Conservation (phyloP, 92 coral and sea anemone species). For the Hydrozoanthus gracilis region DNA sequence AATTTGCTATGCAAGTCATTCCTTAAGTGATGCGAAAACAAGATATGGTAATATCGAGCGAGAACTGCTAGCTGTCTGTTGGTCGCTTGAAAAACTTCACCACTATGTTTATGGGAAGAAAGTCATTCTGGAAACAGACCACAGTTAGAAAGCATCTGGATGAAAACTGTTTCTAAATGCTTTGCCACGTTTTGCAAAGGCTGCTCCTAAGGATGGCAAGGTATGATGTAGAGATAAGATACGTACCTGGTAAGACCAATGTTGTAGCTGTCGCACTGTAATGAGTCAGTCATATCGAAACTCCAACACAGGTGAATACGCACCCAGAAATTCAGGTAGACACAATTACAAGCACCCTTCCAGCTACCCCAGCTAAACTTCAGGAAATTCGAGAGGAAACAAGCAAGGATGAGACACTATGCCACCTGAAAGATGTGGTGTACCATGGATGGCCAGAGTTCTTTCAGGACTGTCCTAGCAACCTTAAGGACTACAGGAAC, state of each 20-base stretch:
- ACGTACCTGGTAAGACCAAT: slow-evolving; percentile 57
- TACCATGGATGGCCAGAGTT: slow-evolving; percentile 69
- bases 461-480: slow-evolving; percentile 44
- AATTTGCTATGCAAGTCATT: slow-evolving; percentile 61
- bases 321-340: slow-evolving; percentile 49
- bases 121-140: slow-evolving; percentile 62
- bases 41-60: slow-evolving; percentile 70
- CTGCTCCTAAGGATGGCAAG: slow-evolving; percentile 65
- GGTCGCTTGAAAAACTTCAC: slow-evolving; percentile 65
- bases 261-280: slow-evolving; percentile 68
- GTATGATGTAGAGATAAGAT: slow-evolving; percentile 57
- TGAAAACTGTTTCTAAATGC: slow-evolving; percentile 56
- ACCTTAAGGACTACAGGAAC: slow-evolving; percentile 62
- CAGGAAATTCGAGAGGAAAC: slow-evolving; percentile 49
- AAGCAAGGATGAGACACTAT: slow-evolving; percentile 28
- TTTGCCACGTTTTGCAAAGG: slow-evolving; percentile 63
- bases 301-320: slow-evolving; percentile 14
- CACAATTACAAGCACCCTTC: slow-evolving; percentile 52
- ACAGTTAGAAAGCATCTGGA: slow-evolving; percentile 61
- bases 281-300: slow-evolving; percentile 59
- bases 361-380: slow-evolving; percentile 57
- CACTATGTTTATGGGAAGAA: slow-evolving; percentile 67
- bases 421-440: slow-evolving; percentile 59
- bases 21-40: slow-evolving; percentile 53
- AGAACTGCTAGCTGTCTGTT: slow-evolving; percentile 68